phyloP scores from a whole-genome alignment of 92 coral and sea anemone species.

The Anthopleura xanthogrammica region DNA sequence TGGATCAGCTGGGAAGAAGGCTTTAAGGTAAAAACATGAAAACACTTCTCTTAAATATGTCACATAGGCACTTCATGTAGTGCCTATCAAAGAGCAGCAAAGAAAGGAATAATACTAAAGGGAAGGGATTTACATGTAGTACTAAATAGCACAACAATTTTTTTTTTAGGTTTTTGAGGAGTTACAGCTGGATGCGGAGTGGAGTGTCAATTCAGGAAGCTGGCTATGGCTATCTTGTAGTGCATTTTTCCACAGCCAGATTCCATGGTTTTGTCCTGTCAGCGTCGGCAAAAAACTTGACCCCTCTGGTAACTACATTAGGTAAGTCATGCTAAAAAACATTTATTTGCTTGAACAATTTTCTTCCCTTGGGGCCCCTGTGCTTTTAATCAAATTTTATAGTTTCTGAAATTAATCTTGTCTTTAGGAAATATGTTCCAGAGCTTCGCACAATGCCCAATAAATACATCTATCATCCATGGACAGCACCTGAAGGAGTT shows the following conservation, averaged over 20 bases:
- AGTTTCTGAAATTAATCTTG: not conserved
- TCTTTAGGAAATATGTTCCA: conserved; percentile 78
- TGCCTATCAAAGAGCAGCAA: not conserved
- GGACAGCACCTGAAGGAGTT: conserved; percentile 72
- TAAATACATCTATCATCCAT: conserved; percentile 84
- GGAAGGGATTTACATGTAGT: too few relatives aligned
- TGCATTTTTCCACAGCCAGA: conserved; percentile 77
- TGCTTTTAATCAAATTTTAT: not conserved
- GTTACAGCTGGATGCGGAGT: conserved; percentile 80
- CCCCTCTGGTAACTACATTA: conserved; percentile 76
- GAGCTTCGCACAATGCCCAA: conserved; percentile 80
- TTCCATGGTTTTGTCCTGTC: conserved; percentile 89
- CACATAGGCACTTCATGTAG: not conserved
- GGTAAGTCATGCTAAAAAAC: conserved; percentile 35
- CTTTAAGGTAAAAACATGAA: conserved; percentile 54
- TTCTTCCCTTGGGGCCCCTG: not conserved
- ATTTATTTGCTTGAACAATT: not conserved
- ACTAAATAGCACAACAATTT: too few relatives aligned
- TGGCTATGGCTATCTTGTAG: conserved; percentile 94
- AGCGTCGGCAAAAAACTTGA: conserved; percentile 81
- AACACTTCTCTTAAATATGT: too few relatives aligned
- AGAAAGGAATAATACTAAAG: not conserved
- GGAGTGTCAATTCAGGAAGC: conserved; percentile 91
- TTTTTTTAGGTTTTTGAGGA: conserved; percentile 73
- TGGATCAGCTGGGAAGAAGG: conserved; percentile 99